These are phyloP conservation scores for Simalia tracyae DNA, from an alignment of 2,797 vertebrate species.

Conservation along the genomic window DNA sequence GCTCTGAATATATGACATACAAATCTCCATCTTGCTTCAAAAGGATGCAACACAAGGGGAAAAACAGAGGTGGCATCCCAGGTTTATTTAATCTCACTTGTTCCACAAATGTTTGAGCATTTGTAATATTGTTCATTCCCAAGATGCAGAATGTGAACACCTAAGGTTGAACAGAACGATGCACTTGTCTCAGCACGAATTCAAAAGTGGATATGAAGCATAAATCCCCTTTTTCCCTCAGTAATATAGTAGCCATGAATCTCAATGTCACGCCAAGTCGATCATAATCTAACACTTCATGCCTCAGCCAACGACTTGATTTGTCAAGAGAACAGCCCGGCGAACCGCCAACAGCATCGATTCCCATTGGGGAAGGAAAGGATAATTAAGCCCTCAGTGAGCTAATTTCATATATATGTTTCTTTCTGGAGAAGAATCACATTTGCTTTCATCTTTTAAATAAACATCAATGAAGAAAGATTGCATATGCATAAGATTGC, in stretches of 20 bases:
- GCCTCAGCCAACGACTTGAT: constrained; percentile 80
- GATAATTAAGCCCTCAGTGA: constrained; percentile 72
- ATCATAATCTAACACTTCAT: constrained; percentile 80
- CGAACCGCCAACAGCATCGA: constrained; percentile 71
- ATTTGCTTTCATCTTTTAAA: constrained; percentile 44
- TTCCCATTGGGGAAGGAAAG: constrained; percentile 68
- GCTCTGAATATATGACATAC: neutral
- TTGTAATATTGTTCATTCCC: constrained; percentile 65
- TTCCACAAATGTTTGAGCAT: constrained; percentile 56
- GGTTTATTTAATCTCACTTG: constrained; percentile 62
- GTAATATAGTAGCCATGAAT: constrained; percentile 74
- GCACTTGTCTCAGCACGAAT: constrained; percentile 74
- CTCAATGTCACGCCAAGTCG: constrained; percentile 72
- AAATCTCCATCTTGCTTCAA: constrained; percentile 29
- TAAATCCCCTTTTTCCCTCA: constrained; percentile 73
- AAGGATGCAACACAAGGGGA: constrained; percentile 35
- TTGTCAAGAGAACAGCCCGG: constrained; percentile 74
- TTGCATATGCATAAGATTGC: constrained; percentile 13
- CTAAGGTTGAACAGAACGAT: constrained; percentile 68
- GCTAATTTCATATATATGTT: constrained; percentile 57
- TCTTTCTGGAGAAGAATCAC: constrained; percentile 54
- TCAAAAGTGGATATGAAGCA: constrained; percentile 72
- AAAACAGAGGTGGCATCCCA: constrained; percentile 31
- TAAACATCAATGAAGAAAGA: constrained; percentile 55
- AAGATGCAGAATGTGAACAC: constrained; percentile 66